These are phyloP conservation scores for Prunella himalayana DNA, from an alignment of 2,113 vertebrate species.

Conservation along the genomic window DNA sequence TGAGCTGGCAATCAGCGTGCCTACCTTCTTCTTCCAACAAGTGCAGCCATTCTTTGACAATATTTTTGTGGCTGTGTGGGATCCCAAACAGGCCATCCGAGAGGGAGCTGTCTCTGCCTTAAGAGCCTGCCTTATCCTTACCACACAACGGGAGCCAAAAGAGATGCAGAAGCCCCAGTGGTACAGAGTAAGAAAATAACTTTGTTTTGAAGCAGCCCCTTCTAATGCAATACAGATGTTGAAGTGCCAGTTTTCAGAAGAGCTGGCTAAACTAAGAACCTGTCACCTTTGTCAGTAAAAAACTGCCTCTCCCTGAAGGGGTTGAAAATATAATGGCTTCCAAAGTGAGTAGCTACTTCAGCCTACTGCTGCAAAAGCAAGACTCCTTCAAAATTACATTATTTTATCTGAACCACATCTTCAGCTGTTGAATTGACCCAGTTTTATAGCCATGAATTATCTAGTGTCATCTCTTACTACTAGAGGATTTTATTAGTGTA, in stretches of 20 bases:
- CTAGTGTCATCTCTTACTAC: neutral
- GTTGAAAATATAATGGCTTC: neutral
- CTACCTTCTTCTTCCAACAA: constrained; percentile 99
- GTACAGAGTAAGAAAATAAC: constrained; percentile 85
- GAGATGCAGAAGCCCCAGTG: constrained; percentile 99
- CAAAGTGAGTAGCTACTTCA: neutral
- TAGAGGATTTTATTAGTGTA: neutral
- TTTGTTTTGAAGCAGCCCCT: neutral
- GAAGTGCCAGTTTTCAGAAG: neutral
- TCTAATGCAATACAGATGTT: neutral
- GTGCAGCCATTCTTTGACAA: constrained; percentile 98
- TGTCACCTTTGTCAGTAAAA: neutral
- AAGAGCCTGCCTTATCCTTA: constrained; percentile 93
- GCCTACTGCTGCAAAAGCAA: neutral
- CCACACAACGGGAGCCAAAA: constrained; percentile 95
- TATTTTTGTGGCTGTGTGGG: constrained; percentile 97
- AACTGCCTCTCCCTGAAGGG: neutral
- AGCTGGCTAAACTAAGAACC: neutral
- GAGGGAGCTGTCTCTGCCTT: constrained; percentile 96
- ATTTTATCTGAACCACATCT: neutral
- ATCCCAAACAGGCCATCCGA: constrained; percentile 95
- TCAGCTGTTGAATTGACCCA: neutral
- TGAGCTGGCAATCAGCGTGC: constrained; percentile 94
- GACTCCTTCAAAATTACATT: neutral
- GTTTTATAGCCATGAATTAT: neutral